Conservation (phyloP, 2,888 invertebrate species). For the Cotesia congregata region DNA sequence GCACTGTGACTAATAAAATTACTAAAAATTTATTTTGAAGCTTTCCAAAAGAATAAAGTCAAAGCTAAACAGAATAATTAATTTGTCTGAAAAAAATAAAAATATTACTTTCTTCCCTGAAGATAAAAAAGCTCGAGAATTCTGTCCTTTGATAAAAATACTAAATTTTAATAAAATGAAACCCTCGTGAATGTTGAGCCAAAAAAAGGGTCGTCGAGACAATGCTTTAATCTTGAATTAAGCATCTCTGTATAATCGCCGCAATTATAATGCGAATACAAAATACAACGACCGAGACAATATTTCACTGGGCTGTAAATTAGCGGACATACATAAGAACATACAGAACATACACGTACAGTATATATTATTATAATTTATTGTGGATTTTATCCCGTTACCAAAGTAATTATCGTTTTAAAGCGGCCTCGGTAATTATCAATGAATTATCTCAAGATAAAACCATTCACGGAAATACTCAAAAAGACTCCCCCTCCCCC, state of each 20-base stretch:
- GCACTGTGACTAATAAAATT: too few relatives aligned
- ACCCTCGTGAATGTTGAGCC: too few relatives aligned
- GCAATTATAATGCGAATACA: not conserved
- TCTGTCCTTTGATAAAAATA: too few relatives aligned
- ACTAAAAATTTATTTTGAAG: too few relatives aligned
- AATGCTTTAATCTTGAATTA: not conserved
- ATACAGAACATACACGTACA: not conserved
- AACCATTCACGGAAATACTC: not conserved
- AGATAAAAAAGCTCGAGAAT: too few relatives aligned
- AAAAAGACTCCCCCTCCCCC: not conserved
- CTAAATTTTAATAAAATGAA: too few relatives aligned
- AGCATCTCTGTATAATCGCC: not conserved
- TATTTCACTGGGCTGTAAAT: not conserved
- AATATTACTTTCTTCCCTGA: too few relatives aligned
- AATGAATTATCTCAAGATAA: not conserved
- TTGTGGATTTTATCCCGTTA: not conserved
- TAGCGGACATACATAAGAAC: not conserved
- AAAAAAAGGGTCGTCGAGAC: too few relatives aligned
- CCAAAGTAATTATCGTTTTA: not conserved
- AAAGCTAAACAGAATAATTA: too few relatives aligned
- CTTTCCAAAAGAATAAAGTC: too few relatives aligned
- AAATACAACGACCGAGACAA: not conserved
- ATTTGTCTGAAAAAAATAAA: too few relatives aligned
- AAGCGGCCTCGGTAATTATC: not conserved
- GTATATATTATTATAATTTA: not conserved